Percentiles rank a stretch among this genome's conserved stretches.
Conservation (phyloP, 2,888 invertebrate genomes). For the Mylabris sibirica region DNA sequence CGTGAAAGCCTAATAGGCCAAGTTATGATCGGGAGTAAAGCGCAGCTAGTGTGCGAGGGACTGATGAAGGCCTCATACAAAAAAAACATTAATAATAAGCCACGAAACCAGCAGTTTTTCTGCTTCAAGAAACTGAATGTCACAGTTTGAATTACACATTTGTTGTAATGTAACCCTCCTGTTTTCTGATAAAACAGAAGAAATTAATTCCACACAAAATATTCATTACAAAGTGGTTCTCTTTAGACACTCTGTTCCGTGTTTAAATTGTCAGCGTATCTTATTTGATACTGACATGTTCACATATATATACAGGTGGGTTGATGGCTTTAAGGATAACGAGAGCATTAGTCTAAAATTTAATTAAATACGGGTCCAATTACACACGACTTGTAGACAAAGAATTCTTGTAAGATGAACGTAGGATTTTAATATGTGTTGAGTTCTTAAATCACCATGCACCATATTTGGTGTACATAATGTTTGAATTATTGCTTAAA, state of each 20-base stretch:
- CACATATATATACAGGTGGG: conserved; percentile 26
- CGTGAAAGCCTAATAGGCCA: no score
- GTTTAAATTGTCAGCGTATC: neutral
- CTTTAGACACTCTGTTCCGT: neutral
- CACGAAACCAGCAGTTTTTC: no score
- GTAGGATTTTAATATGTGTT: neutral
- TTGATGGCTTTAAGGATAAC: conserved; percentile 31
- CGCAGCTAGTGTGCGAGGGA: no score
- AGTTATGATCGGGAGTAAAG: no score
- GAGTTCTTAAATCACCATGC: conserved; percentile 4
- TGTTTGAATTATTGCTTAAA: neutral
- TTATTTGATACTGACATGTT: conserved; percentile 10
- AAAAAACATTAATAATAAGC: no score
- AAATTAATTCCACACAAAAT: conserved; percentile 4
- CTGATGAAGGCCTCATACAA: no score
- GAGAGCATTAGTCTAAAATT: conserved; percentile 31
- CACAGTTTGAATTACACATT: no score
- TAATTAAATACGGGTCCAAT: conserved; percentile 33
- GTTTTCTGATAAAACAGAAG: neutral
- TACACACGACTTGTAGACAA: conserved; percentile 16
- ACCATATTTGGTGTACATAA: neutral
- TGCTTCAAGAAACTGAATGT: no score
- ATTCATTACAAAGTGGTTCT: neutral
- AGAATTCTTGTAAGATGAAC: neutral
- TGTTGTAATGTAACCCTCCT: neutral